phyloP scores from a whole-genome alignment of 1,140 invertebrate species.

The Aradophagus sp. region DNA sequence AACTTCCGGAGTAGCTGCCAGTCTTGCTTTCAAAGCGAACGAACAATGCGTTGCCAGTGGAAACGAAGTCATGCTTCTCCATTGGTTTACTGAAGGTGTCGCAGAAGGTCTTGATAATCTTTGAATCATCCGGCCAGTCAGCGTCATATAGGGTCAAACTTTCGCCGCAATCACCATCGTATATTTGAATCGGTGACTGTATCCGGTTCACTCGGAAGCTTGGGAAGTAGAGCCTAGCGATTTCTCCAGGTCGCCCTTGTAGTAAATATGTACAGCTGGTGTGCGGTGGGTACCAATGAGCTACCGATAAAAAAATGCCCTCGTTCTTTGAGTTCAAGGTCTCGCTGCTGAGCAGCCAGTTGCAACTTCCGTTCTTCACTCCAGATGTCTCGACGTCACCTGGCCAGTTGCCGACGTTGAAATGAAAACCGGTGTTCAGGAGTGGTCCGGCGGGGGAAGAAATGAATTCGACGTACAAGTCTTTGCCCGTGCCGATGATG shows the following conservation, averaged over 20 bases:
- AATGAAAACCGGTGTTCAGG: slow-evolving; percentile 93
- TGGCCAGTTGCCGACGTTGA: slow-evolving; percentile 94
- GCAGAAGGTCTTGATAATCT: slow-evolving; percentile 93
- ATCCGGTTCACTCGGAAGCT: slow-evolving; percentile 92
- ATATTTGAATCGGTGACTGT: slow-evolving; percentile 88
- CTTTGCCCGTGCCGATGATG: slow-evolving; percentile 92
- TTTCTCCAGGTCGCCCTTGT: slow-evolving; percentile 87
- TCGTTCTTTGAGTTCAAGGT: slow-evolving; percentile 84
- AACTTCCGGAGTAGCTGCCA: slow-evolving; percentile 90
- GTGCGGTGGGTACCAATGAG: slow-evolving; percentile 93
- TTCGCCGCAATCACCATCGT: slow-evolving; percentile 90
- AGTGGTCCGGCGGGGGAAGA: slow-evolving; percentile 91
- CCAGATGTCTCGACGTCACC: slow-evolving; percentile 91
- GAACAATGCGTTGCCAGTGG: slow-evolving; percentile 87
- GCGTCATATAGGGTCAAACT: slow-evolving; percentile 91
- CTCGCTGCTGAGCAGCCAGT: slow-evolving; percentile 89
- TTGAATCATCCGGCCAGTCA: slow-evolving; percentile 87
- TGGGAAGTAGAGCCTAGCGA: slow-evolving; percentile 90
- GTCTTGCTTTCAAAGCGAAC: slow-evolving; percentile 92
- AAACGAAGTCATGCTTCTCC: slow-evolving; percentile 94
- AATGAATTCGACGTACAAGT: slow-evolving; percentile 93
- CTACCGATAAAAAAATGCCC: slow-evolving; percentile 91
- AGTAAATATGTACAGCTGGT: slow-evolving; percentile 93
- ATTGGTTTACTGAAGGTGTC: slow-evolving; percentile 92
- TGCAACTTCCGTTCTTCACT: slow-evolving; percentile 87